Evolutionary conservation across 2,797 vertebrate species (phyloP), one percentile per base, ranked within the genome.

Genomic region (Anguilla obscura): DNA sequence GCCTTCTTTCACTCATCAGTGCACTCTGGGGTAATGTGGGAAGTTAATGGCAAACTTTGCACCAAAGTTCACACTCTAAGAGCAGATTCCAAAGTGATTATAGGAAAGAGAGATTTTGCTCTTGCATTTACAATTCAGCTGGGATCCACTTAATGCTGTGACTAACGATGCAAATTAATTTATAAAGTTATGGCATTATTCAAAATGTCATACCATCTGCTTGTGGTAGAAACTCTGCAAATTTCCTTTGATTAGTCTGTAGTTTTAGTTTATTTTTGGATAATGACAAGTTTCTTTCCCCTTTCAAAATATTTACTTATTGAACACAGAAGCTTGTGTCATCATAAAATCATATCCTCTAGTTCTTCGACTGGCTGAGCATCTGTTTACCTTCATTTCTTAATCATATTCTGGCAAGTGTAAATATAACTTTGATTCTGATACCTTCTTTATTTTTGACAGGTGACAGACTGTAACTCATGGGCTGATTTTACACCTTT

Each of bases 251-350:
- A 69, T n/a, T 69, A 69, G 63, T n/a, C 27, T 69, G 24, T 27
- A 69, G 63, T 69, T 69, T 69, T 69, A 27, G 63, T n/a, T 69
- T 69, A n/a, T 69, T 69, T 69, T 69, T 69, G n/a, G n/a, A 69
- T n/a, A 69, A 69, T 69, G 63, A 69, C n/a, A 69, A 27, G 63
- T 69, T 69, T 24, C 63, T 69, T 69, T 1, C 24, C 63, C 24
- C 63, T 69, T n/a, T 69, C 63, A n/a, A 69, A 69, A 69, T 69
- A 69, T 69, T 27, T 69, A 69, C 63, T 69, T 63, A 63, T 10
- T 69, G 24, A n/a, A 69, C 63, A 69, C 63, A 69, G n/a, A 69
- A 69, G n/a, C 63, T 69, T 9, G 10, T 69, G 24, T 69, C 63
- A 69, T n/a, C n/a, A 24, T 27, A 27, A 69, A 69, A 69, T 69